Conservation (phyloP, 2,797 vertebrate genomes). For the Tarsius wallacei region DNA sequence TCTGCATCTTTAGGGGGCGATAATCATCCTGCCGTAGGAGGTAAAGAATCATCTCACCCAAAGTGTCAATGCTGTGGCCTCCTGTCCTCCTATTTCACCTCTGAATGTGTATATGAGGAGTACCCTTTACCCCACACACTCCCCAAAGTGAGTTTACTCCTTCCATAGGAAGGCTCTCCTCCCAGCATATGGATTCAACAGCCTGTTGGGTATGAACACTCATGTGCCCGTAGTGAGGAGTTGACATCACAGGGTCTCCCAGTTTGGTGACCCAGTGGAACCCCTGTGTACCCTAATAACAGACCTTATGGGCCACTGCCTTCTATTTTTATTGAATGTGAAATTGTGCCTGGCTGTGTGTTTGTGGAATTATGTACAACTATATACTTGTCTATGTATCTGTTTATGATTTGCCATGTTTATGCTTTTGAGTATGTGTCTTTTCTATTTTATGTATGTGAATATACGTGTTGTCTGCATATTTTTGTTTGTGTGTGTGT, state of each 20-base stretch:
- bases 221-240: background rate
- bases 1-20: background rate
- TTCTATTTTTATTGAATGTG: background rate
- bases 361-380: background rate
- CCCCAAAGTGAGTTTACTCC: background rate
- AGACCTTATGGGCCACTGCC: background rate
- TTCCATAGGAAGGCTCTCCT: background rate
- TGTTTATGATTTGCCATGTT: background rate
- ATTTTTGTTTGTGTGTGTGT: background rate
- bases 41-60: background rate
- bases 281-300: background rate
- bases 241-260: background rate
- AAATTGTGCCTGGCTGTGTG: background rate
- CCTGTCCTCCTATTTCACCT: background rate
- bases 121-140: background rate
- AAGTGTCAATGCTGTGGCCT: background rate
- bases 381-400: background rate
- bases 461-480: background rate
- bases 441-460: background rate
- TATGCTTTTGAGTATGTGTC: background rate
- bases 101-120: background rate
- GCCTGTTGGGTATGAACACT: accelerated
- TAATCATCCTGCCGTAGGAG: background rate
- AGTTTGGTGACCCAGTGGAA: background rate
- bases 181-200: background rate